phyloP scores from a whole-genome alignment of 1,140 invertebrate species.

The Trypoxylus dichotomus region DNA sequence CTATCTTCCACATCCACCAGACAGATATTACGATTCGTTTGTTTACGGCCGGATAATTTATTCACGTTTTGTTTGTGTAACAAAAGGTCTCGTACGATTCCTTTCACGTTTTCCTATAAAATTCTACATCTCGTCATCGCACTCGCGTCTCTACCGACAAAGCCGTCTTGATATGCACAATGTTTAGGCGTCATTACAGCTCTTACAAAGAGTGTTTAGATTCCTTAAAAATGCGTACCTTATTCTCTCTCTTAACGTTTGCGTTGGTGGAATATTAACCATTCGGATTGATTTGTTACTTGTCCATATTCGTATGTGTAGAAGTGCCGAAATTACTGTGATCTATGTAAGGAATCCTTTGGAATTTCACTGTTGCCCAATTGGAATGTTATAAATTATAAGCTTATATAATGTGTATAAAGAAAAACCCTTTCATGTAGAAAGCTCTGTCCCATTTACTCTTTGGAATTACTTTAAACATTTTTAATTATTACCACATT shows the following conservation, averaged over 20 bases:
- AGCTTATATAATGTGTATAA: background rate
- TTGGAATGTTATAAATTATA: background rate
- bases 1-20: background rate
- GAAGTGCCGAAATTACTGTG: background rate
- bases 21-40: conserved; percentile 19
- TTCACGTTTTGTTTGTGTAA: conserved; percentile 18
- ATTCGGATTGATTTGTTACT: background rate
- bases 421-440: too few species aligned
- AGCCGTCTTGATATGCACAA: background rate
- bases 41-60: conserved; percentile 3
- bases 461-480: too few species aligned
- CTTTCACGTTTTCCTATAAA: conserved; percentile 1
- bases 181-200: background rate
- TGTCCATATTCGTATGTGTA: background rate
- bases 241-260: background rate
- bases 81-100: conserved; percentile 10
- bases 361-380: too few species aligned
- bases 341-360: background rate
- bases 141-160: background rate
- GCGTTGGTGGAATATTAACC: background rate
- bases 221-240: conserved; percentile 1
- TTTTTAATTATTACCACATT: too few species aligned
- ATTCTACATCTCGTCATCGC: background rate
- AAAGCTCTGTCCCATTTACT: too few species aligned
- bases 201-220: background rate